Evolutionary conservation across 2,113 vertebrate genomes (phyloP).

Genomic region (Chunga burmeisteri): DNA sequence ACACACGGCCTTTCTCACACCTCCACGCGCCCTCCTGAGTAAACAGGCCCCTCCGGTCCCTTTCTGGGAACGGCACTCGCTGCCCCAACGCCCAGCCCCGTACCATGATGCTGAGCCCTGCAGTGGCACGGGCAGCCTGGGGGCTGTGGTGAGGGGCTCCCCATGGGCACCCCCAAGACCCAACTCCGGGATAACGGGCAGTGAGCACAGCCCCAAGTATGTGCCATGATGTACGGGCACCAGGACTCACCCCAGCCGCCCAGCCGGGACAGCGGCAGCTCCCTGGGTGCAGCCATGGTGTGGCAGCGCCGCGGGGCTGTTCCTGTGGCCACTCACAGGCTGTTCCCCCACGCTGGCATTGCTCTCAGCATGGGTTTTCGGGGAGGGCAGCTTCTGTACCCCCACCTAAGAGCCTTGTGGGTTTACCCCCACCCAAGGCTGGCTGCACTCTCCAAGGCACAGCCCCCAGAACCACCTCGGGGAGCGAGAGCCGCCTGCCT

Average conservation of each 20-base stretch:
- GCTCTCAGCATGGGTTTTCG: not conserved
- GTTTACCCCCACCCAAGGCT: not conserved
- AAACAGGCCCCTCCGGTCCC: not conserved
- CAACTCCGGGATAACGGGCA: not conserved
- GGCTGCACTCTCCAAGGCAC: not conserved
- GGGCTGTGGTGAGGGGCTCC: accelerated
- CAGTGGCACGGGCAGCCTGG: not conserved
- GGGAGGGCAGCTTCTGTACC: not conserved
- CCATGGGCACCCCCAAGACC: not conserved
- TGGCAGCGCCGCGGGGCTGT: not conserved
- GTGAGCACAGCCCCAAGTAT: accelerated
- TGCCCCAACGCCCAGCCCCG: accelerated
- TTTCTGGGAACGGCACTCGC: not conserved
- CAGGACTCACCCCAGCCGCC: accelerated
- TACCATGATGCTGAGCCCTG: not conserved
- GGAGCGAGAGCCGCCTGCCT: not conserved
- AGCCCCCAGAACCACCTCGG: not conserved
- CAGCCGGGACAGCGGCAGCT: accelerated
- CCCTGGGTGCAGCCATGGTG: not conserved
- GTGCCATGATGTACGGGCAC: accelerated
- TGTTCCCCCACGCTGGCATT: not conserved
- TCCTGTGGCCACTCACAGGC: not conserved
- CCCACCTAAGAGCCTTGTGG: not conserved
- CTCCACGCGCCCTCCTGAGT: not conserved
- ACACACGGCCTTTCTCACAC: not conserved